Percentiles rank a stretch among this genome's conserved stretches.
phyloP scores from a whole-genome alignment of 1,140 invertebrate genomes.

The Caenorhabditis remanei region DNA sequence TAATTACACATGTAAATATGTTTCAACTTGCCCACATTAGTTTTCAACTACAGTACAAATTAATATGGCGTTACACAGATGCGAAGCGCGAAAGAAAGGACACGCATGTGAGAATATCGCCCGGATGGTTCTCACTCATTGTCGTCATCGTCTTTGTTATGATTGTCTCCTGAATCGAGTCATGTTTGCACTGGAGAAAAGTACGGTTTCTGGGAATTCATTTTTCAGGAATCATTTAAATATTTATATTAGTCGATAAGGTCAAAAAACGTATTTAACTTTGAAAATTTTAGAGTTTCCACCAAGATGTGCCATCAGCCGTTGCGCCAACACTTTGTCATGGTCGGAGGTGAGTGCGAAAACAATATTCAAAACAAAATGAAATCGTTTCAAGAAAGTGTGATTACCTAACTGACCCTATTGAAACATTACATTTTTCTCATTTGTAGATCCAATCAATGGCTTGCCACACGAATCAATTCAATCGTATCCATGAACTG shows the following conservation, averaged over 20 bases:
- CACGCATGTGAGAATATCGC: conserved; percentile 42
- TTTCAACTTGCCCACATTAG: too few species aligned
- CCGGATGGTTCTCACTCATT: conserved; percentile 38
- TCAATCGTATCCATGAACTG: conserved; percentile 9
- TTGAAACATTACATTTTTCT: background rate
- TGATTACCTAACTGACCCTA: background rate
- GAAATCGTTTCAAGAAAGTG: background rate
- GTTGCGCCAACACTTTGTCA: conserved; percentile 7
- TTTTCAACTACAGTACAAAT: too few species aligned
- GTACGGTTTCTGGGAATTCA: background rate
- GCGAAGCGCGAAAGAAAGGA: conserved; percentile 18
- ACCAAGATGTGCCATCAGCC: conserved; percentile 32
- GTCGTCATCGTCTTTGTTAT: conserved; percentile 41
- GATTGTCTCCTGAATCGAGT: conserved; percentile 16
- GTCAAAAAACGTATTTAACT: background rate
- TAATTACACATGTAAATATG: too few species aligned
- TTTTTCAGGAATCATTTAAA: background rate
- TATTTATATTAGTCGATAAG: too few species aligned
- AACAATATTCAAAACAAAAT: too few species aligned
- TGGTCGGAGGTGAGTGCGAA: conserved; percentile 18
- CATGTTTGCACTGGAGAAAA: conserved; percentile 22
- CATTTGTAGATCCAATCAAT: conserved; percentile 1
- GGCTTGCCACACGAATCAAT: conserved; percentile 42
- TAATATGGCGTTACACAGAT: too few species aligned
- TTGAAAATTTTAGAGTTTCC: conserved; percentile 4